Base-by-base conservation (phyloP, 2,797 vertebrate genomes). In the Chelmon rostratus region DNA sequence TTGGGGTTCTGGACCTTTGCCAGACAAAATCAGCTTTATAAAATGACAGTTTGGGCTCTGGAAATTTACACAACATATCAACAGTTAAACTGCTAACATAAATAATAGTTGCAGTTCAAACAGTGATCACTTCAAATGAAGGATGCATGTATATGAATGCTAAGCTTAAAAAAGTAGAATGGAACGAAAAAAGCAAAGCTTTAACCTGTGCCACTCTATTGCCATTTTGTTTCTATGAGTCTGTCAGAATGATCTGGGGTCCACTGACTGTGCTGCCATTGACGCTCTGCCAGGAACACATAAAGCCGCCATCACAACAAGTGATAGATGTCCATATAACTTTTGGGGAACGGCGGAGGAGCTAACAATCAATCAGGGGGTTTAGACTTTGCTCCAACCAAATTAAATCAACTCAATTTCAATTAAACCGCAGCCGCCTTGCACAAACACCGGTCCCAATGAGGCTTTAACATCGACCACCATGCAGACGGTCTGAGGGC, bases 361-460 rank as follows among this genome's bases (percentile, higher is more conserved):
- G 61, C 76, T 75, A 31, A 35, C 76, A 49, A 89, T 93, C 88
- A 91, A 93, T 94, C 86, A 58, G 56, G 13, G 63, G 79, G 58
- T 79, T 91, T 85, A 82, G 78, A 88, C 82, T 88, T 71, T 77
- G 72, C 74, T 85, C 88, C 85, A 65, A 78, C 78, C 71, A 87
- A 92, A 93, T 94, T 89, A 90, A 93, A 91, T 90, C 83, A 87
- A 78, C 90, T 91, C 84, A 28, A 78, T 89, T 90, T 87, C 86
- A 83, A 88, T 91, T 90, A 88, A 89, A 88, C 91, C 86, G 85
- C 76, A 59, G 80, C 70, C 47, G 54, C 68, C 67, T 76, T 44
- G 37, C 82, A 78, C 84, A 86, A 87, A 88, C 84, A 64, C 49
- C 46, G 58, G 77, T 73, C 78, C 84, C 80, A 44, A 31, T 35